Evolutionary conservation across 2,888 invertebrate species (phyloP), one percentile per base, ranked within the genome.

Genomic region (Andrena hattorfiana): DNA sequence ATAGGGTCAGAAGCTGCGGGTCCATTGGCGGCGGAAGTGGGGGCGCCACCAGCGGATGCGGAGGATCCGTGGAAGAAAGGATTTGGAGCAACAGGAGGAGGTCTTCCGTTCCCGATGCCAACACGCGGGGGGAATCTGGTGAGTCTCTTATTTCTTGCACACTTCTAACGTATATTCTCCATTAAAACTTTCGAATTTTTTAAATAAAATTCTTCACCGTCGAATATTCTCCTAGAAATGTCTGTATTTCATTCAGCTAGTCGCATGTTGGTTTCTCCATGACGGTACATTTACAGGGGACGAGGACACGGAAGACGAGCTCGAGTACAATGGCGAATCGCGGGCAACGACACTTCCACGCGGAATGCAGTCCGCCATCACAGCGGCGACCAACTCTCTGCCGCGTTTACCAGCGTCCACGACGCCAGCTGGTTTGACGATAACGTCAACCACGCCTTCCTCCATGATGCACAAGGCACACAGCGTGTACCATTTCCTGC

Each of bases 1-100:
- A 97, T 90, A 94, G 97, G 49, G 97, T 97, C 35, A 94, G 97
- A 72, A 97, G 97, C 92, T 98, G 98, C 93, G 98, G 98, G 13
- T 97, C 97, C 84, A 98, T 98, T 84, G 97, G 97, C 10, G 97
- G 97, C 60, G 96, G 95, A 2, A 94, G 94, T 49, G 97, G 97
- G 35, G 95, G 95, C 16, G 92, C 93, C 51, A 96, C 95, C 89
- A 96, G 96, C 85, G 95, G 95, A 75, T 94, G 95, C 42, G 92
- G 91, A 23, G 93, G 93, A 2, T 93, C 94, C 0, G 91, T 92
- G 51, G 94, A 94, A 67, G 94, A 94, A 48, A 93, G 94, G 70
- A 94, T 94, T 75, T 94, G 94, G 94, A 94, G 91, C 81, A 94
- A 94, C 79, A 90, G 93, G 66, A 93, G 93, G 73, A 89, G 94